These are phyloP conservation scores for Brachionichthys hirsutus DNA, from an alignment of 2,113 vertebrate species.

Conservation along the genomic window DNA sequence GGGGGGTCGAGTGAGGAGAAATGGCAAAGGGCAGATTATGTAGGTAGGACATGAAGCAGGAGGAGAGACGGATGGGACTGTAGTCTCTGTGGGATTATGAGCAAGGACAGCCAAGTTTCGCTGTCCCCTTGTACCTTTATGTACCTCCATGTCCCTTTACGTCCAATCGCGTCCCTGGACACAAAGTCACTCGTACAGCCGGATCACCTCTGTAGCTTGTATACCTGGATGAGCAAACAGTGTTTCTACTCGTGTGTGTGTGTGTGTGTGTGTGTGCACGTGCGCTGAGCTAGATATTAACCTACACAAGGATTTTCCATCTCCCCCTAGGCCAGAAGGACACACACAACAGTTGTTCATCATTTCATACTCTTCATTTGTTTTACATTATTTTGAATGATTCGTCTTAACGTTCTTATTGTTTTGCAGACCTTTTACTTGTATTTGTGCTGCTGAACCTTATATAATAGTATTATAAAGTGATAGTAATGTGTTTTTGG, in stretches of 20 bases:
- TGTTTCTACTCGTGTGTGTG: constrained; percentile 38
- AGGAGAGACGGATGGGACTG: constrained; percentile 62
- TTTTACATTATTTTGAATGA: neutral
- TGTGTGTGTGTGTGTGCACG: no score
- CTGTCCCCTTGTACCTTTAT: constrained; percentile 57
- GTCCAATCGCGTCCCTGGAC: constrained; percentile 70
- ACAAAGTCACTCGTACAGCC: constrained; percentile 52
- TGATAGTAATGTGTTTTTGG: constrained; percentile 5
- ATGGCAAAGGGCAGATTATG: constrained; percentile 2
- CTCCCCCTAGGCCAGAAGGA: constrained; percentile 40
- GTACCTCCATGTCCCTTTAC: constrained; percentile 61
- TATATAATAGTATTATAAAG: neutral
- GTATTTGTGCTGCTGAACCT: neutral
- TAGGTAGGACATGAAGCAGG: constrained; percentile 10
- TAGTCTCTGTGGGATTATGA: constrained; percentile 73
- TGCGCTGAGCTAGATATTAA: constrained; percentile 55
- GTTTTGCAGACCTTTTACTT: neutral
- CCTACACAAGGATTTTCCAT: constrained; percentile 44
- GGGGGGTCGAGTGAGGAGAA: neutral
- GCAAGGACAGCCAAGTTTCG: constrained; percentile 86
- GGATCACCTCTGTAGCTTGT: constrained; percentile 57
- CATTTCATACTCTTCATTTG: no score
- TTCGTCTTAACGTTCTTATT: neutral
- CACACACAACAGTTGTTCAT: constrained; percentile 36
- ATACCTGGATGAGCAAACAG: constrained; percentile 49